Conservation (phyloP, 2,113 vertebrate genomes). For the Polypterus senegalus region DNA sequence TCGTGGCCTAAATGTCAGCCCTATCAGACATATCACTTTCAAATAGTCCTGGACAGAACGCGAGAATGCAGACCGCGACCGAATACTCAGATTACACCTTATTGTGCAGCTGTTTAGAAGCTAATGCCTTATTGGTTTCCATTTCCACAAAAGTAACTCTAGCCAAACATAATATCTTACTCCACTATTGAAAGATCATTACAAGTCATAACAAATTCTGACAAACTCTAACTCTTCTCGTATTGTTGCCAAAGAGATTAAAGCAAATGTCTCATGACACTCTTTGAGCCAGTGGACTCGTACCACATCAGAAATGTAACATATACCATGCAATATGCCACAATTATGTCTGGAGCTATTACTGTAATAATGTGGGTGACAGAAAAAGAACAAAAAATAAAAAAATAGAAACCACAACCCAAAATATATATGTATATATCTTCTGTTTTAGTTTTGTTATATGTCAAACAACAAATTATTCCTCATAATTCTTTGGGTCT, state of each 20-base stretch:
- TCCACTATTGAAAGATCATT: slow-evolving; percentile 28
- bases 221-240: slow-evolving; percentile 23
- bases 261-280: background rate
- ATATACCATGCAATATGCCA: slow-evolving; percentile 13
- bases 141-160: slow-evolving; percentile 37
- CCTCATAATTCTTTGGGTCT: too few relatives aligned
- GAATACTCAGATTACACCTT: slow-evolving; percentile 29
- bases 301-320: slow-evolving; percentile 5
- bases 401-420: background rate
- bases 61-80: slow-evolving; percentile 15
- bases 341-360: slow-evolving; percentile 4
- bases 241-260: slow-evolving; percentile 4
- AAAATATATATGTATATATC: background rate
- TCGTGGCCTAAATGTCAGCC: background rate
- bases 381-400: too few relatives aligned
- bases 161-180: slow-evolving; percentile 40
- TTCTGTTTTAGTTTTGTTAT: too few relatives aligned
- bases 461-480: too few relatives aligned
- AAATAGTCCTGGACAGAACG: slow-evolving; percentile 25
- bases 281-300: background rate
- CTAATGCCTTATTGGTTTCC: slow-evolving; percentile 24
- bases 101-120: slow-evolving; percentile 39
- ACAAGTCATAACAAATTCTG: slow-evolving; percentile 35
- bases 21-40: slow-evolving; percentile 24
- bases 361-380: background rate